phyloP scores from a whole-genome alignment of 1,140 invertebrate species.

The Lepidurus packardi region DNA sequence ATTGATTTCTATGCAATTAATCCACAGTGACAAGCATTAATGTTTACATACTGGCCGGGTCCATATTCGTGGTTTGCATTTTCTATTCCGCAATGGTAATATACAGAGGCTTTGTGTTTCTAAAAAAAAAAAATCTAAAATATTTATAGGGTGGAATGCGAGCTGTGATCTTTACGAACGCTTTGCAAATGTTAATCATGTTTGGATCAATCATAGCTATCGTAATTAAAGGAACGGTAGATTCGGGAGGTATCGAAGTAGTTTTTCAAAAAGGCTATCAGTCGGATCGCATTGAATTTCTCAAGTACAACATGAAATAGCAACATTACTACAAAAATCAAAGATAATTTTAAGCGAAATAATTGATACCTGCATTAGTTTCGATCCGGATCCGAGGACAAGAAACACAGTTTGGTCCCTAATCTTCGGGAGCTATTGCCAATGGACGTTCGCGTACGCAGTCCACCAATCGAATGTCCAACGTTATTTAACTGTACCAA shows the following conservation, averaged over 20 bases:
- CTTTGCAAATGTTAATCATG: conserved; percentile 17
- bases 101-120: no score
- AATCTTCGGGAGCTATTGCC: conserved; percentile 33
- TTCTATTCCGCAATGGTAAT: conserved; percentile 25
- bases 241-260: neutral
- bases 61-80: conserved; percentile 19
- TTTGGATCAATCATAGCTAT: neutral
- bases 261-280: conserved; percentile 34
- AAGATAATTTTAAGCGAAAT: conserved; percentile 19
- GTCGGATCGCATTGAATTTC: conserved; percentile 37
- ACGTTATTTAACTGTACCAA: conserved; percentile 35
- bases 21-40: conserved; percentile 20
- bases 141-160: conserved; percentile 24
- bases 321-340: neutral
- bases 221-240: conserved; percentile 10
- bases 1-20: neutral
- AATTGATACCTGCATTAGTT: conserved; percentile 31
- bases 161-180: conserved; percentile 12
- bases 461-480: conserved; percentile 37
- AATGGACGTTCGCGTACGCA: conserved; percentile 32
- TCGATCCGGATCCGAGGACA: conserved; percentile 32
- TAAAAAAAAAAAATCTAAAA: no score
- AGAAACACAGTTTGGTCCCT: conserved; percentile 37
- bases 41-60: neutral
- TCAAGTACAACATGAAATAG: conserved; percentile 37